phyloP scores from a whole-genome alignment of 2,797 vertebrate genomes.

The Leptatherina wallacei region DNA sequence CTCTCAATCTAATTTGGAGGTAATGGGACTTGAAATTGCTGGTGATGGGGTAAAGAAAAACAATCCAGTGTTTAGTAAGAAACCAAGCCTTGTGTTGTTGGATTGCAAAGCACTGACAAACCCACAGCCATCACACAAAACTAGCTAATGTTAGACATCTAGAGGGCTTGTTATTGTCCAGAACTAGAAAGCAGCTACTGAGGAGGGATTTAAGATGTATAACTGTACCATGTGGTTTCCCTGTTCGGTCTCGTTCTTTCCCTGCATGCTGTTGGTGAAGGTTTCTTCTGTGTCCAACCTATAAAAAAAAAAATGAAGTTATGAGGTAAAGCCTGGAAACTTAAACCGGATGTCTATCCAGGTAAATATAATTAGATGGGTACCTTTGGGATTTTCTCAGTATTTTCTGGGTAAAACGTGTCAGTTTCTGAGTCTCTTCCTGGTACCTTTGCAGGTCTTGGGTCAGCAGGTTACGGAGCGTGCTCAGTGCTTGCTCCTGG shows the following conservation, averaged over 20 bases:
- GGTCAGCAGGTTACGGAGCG: slow-evolving; percentile 70
- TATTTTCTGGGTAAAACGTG: slow-evolving; percentile 43
- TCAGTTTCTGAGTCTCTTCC: slow-evolving; percentile 62
- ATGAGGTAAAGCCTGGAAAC: too few relatives aligned
- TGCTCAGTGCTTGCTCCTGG: slow-evolving; percentile 72
- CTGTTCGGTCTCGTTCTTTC: slow-evolving; percentile 62
- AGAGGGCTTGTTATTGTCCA: too few relatives aligned
- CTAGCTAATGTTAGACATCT: too few relatives aligned
- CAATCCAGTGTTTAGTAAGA: too few relatives aligned
- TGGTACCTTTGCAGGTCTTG: slow-evolving; percentile 73
- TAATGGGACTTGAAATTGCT: too few relatives aligned
- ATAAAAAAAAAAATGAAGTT: not conserved
- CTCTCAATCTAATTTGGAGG: not conserved
- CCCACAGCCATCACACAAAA: too few relatives aligned
- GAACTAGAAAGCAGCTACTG: too few relatives aligned
- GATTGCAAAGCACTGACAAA: too few relatives aligned
- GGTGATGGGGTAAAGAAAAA: too few relatives aligned
- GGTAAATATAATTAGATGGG: not conserved
- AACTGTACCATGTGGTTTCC: slow-evolving; percentile 73
- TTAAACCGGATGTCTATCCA: not conserved
- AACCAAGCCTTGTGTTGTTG: too few relatives aligned
- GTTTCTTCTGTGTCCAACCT: slow-evolving; percentile 47
- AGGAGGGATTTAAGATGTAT: not conserved
- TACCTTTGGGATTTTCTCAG: slow-evolving; percentile 45
- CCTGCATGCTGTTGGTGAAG: slow-evolving; percentile 66